Evolutionary conservation across 2,797 vertebrate genomes (phyloP).

Genomic region (Dryobates pubescens): DNA sequence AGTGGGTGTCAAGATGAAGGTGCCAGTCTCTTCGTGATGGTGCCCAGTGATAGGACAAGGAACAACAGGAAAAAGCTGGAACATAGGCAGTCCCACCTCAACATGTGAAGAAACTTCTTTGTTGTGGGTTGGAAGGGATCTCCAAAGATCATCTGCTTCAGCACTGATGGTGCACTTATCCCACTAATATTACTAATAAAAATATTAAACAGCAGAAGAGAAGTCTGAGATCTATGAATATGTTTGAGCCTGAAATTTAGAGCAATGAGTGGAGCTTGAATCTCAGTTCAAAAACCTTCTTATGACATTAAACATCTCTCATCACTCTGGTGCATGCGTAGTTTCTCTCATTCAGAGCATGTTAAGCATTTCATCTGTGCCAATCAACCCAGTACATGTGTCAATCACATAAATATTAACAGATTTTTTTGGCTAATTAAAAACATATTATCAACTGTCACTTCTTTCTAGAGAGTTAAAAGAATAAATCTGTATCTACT

Average conservation of each 20-base stretch:
- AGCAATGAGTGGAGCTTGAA: background rate
- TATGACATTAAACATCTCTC: background rate
- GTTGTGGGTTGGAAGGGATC: no score
- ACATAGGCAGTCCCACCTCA: no score
- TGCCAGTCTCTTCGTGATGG: no score
- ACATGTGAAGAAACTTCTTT: no score
- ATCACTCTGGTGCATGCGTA: accelerated
- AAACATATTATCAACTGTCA: background rate
- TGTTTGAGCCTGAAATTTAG: background rate
- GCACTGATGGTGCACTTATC: no score
- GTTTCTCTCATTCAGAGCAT: background rate
- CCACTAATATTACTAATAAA: no score
- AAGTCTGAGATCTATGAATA: background rate
- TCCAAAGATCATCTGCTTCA: no score
- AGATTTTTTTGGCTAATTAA: background rate
- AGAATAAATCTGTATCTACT: background rate
- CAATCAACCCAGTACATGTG: background rate
- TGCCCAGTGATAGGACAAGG: no score
- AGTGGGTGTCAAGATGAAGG: no score
- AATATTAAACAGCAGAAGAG: background rate
- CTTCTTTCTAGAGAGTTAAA: background rate
- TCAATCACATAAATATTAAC: background rate
- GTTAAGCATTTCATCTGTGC: background rate
- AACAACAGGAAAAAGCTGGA: no score
- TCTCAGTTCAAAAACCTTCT: background rate